Evolutionary conservation across 2,113 vertebrate genomes (phyloP).

Genomic region (Alectura lathami): DNA sequence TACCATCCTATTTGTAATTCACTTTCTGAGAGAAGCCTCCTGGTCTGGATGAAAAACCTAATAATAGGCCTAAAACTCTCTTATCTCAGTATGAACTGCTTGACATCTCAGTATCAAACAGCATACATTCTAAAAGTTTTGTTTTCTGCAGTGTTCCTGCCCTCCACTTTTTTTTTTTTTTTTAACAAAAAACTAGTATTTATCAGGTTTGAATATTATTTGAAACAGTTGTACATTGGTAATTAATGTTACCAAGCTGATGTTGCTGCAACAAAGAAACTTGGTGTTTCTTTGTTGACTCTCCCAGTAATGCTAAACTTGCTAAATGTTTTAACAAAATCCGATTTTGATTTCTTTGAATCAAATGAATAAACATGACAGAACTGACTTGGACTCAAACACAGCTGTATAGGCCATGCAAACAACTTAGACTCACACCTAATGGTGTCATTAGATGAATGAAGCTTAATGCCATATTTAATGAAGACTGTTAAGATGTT

Average conservation of each 20-base stretch:
- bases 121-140: not conserved
- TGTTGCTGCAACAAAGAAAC: not conserved
- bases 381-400: not conserved
- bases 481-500: not conserved
- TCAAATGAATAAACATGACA: not conserved
- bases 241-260: not conserved
- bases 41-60: not conserved
- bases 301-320: not conserved
- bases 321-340: not conserved
- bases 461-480: not conserved
- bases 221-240: not conserved
- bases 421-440: not conserved
- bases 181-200: not conserved
- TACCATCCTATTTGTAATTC: not conserved
- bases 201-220: not conserved
- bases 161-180: not conserved
- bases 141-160: not conserved
- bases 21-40: not conserved
- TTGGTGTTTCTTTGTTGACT: rapidly evolving
- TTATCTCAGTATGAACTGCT: not conserved
- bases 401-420: not conserved
- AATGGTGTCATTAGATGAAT: not conserved
- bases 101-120: not conserved
- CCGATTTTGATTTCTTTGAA: not conserved
- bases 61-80: not conserved